phyloP scores from a whole-genome alignment of 1,140 invertebrate species.

The Heliconius congener region DNA sequence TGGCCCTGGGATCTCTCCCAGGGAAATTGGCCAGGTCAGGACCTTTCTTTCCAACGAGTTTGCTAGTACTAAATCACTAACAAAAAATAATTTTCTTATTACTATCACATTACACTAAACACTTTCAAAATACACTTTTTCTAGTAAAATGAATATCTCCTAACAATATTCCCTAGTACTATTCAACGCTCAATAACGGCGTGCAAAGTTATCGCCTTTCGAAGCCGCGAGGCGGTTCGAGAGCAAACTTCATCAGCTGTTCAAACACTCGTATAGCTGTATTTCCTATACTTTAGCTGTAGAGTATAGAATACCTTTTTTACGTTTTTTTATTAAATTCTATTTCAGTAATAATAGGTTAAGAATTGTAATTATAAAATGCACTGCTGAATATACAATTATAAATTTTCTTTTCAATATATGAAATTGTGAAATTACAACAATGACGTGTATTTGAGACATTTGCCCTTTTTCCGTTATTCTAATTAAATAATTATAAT shows the following conservation, averaged over 20 bases:
- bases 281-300: constrained; percentile 20
- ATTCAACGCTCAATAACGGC: constrained; percentile 26
- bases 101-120: background rate
- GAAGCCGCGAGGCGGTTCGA: constrained; percentile 27
- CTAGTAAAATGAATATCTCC: background rate
- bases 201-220: constrained; percentile 28
- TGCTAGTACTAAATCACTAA: too few species aligned
- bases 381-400: too few species aligned
- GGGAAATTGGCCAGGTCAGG: too few species aligned
- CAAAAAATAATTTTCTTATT: background rate
- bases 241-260: constrained; percentile 31
- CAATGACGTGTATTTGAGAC: too few species aligned
- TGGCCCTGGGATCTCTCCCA: too few species aligned
- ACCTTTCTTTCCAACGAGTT: too few species aligned
- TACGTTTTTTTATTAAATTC: background rate
- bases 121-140: background rate
- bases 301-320: background rate
- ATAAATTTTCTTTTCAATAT: too few species aligned
- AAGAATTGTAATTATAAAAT: too few species aligned
- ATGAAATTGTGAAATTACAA: too few species aligned
- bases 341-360: too few species aligned
- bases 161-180: background rate
- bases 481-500: too few species aligned
- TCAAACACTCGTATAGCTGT: constrained; percentile 22
- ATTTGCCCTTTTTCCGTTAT: too few species aligned